phyloP scores from a whole-genome alignment of 2,113 vertebrate species.

The Gnathonemus echidnorhynchus region DNA sequence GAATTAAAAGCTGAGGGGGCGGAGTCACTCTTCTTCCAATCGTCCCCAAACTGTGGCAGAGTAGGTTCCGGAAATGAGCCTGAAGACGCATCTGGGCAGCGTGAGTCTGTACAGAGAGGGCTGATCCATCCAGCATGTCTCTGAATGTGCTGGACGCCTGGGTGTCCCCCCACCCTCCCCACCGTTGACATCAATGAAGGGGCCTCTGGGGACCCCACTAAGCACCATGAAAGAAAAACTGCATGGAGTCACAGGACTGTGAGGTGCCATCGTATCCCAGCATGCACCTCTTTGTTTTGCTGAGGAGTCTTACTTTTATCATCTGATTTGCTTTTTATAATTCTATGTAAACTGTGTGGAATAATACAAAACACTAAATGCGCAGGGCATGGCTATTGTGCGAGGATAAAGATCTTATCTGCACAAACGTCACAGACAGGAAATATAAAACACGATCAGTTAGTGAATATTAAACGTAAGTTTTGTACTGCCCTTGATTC shows the following conservation, averaged over 20 bases:
- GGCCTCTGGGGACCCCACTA: not conserved
- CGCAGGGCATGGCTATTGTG: not conserved
- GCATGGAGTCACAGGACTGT: not conserved
- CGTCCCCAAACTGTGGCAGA: slow-evolving; percentile 37
- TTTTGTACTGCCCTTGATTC: not conserved
- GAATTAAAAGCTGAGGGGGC: not conserved
- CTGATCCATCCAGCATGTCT: slow-evolving; percentile 57
- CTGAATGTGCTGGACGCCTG: slow-evolving; percentile 54
- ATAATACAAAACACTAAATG: slow-evolving; percentile 2
- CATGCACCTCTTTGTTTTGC: not conserved
- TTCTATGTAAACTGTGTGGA: not conserved
- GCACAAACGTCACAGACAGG: not conserved
- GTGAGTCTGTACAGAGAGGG: slow-evolving; percentile 62
- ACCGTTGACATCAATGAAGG: not conserved
- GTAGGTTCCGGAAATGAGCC: slow-evolving; percentile 51
- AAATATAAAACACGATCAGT: not conserved
- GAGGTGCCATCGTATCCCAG: not conserved
- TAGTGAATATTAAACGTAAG: not conserved
- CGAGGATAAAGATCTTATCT: not conserved
- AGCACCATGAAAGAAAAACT: not conserved
- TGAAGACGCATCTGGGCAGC: slow-evolving; percentile 54
- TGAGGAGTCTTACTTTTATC: not conserved
- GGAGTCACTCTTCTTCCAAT: slow-evolving; percentile 21
- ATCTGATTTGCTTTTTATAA: not conserved
- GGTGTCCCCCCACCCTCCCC: slow-evolving; percentile 48